Conservation (phyloP, 2,888 invertebrate species). For the Hirtodrosophila duncani region DNA sequence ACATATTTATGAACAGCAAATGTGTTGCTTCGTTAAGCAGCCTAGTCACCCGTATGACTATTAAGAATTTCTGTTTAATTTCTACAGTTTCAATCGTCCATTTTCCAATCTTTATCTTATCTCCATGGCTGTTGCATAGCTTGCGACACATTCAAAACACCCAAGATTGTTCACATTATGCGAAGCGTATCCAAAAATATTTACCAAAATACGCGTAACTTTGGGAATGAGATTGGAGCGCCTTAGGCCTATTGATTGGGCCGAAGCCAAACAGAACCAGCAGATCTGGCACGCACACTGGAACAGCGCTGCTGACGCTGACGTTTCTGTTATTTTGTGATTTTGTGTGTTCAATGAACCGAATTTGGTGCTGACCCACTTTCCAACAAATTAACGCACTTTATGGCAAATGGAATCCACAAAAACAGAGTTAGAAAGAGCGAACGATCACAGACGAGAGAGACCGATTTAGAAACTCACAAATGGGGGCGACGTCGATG, state of each 20-base stretch:
- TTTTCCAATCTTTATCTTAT: too few species aligned
- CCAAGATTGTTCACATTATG: too few species aligned
- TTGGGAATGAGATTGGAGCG: too few species aligned
- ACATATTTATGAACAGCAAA: too few species aligned
- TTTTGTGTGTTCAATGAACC: slow-evolving; percentile 72
- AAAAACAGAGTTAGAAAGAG: slow-evolving; percentile 44
- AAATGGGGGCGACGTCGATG: slow-evolving; percentile 43
- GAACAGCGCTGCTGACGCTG: slow-evolving; percentile 10
- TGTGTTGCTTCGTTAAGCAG: too few species aligned
- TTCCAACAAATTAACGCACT: slow-evolving; percentile 62
- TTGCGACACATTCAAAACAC: slow-evolving; percentile 16
- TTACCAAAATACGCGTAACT: slow-evolving; percentile 13
- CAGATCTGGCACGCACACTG: slow-evolving; percentile 28
- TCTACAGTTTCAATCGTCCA: too few species aligned
- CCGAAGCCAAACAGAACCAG: neutral
- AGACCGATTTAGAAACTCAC: slow-evolving; percentile 21
- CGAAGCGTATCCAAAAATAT: slow-evolving; percentile 15
- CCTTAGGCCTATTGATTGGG: too few species aligned
- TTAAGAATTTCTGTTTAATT: too few species aligned
- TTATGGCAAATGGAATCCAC: slow-evolving; percentile 67
- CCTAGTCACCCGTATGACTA: too few species aligned
- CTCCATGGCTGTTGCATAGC: too few species aligned
- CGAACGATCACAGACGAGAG: slow-evolving; percentile 14
- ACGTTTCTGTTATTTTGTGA: slow-evolving; percentile 59
- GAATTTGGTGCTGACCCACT: slow-evolving; percentile 65